phyloP scores from a whole-genome alignment of 2,113 vertebrate species.

The Oreocharis arfaki region DNA sequence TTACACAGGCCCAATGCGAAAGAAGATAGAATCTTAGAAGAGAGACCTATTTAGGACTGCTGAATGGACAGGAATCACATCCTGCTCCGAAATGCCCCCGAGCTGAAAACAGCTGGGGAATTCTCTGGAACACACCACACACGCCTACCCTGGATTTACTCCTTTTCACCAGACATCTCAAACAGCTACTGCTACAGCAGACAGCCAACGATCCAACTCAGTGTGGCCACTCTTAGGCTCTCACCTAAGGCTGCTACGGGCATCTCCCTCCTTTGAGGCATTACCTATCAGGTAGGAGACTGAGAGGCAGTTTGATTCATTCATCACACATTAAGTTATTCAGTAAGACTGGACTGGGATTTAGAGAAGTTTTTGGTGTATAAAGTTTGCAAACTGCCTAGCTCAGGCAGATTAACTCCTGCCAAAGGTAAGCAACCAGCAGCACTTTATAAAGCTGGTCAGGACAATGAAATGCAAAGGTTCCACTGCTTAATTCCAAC shows the following conservation, averaged over 20 bases:
- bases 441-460: not conserved
- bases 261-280: not conserved
- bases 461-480: not conserved
- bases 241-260: not conserved
- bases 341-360: not conserved
- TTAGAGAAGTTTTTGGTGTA: not conserved
- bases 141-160: not conserved
- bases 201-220: not conserved
- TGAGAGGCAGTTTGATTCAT: not conserved
- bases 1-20: not conserved
- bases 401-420: not conserved
- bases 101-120: not conserved
- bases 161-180: not conserved
- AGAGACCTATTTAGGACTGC: not conserved
- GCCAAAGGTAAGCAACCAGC: not conserved
- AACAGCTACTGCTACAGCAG: not conserved
- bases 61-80: not conserved
- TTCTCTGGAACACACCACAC: not conserved
- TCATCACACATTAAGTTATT: not conserved
- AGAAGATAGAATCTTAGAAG: not conserved
- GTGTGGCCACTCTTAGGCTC: fast-evolving
- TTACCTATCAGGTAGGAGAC: not conserved
- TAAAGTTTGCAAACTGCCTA: not conserved
- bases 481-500: not conserved
- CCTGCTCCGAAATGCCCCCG: not conserved